Conservation (phyloP, 2,888 invertebrate species). For the Trichacis sp. region DNA sequence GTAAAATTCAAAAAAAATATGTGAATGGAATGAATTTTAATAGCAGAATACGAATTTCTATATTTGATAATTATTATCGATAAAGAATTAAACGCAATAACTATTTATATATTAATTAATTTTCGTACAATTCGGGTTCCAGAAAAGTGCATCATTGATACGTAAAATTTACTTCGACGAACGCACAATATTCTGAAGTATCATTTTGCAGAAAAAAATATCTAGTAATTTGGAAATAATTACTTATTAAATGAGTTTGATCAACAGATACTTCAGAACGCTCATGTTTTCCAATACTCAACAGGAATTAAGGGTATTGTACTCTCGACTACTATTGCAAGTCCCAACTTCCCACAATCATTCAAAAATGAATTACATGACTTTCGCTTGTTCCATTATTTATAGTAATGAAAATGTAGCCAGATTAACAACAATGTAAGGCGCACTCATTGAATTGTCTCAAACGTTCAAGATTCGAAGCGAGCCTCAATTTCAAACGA, state of each 20-base stretch:
- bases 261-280: neutral
- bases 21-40: no score
- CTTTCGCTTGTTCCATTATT: neutral
- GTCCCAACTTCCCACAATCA: no score
- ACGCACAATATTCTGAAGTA: slow-evolving; percentile 1
- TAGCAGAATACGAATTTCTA: no score
- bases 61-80: no score
- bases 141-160: neutral
- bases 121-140: neutral
- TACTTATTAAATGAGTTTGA: neutral
- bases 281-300: neutral
- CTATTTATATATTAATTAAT: no score
- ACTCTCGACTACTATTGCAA: neutral
- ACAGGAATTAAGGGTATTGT: neutral
- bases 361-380: neutral
- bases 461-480: slow-evolving; percentile 4
- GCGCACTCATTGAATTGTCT: neutral
- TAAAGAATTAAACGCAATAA: no score
- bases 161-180: neutral
- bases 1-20: no score
- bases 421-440: neutral
- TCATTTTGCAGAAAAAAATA: no score
- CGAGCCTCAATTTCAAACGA: slow-evolving; percentile 18
- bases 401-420: neutral
- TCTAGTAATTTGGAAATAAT: no score